Evolutionary conservation across 2,797 vertebrate species (phyloP).

Genomic region (Pithecia hirsuta): DNA sequence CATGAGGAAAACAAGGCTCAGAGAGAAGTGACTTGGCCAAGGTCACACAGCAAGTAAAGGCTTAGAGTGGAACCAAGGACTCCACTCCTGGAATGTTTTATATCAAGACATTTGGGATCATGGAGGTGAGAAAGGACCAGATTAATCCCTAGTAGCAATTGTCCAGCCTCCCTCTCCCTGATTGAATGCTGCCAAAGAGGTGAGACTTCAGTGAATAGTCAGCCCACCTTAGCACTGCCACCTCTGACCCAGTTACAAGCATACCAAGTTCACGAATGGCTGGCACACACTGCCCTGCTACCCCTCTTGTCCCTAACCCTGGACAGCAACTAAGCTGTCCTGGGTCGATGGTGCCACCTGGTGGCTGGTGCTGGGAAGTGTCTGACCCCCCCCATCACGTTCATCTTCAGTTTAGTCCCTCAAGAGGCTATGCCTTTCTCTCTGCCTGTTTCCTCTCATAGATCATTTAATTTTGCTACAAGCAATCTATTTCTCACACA

Average conservation of each 20-base stretch:
- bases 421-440: not conserved
- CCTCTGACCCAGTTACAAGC: not conserved
- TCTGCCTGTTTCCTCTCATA: not conserved
- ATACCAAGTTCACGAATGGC: not conserved
- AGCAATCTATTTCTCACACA: not conserved
- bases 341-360: conserved; percentile 80
- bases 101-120: not conserved
- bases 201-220: not conserved
- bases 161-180: not conserved
- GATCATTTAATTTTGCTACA: not conserved
- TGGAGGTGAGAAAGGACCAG: not conserved
- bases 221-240: not conserved
- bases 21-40: conserved; percentile 65
- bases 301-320: conserved; percentile 53
- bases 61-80: not conserved
- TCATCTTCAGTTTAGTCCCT: not conserved
- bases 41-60: conserved; percentile 46
- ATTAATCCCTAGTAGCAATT: not conserved
- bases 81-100: not conserved
- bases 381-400: not conserved
- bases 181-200: not conserved
- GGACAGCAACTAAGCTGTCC: conserved; percentile 78
- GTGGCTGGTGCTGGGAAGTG: conserved; percentile 66
- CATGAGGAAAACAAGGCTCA: not conserved
- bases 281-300: not conserved